Conservation (phyloP, 2,113 vertebrate species). For the Xiphorhynchus elegans region DNA sequence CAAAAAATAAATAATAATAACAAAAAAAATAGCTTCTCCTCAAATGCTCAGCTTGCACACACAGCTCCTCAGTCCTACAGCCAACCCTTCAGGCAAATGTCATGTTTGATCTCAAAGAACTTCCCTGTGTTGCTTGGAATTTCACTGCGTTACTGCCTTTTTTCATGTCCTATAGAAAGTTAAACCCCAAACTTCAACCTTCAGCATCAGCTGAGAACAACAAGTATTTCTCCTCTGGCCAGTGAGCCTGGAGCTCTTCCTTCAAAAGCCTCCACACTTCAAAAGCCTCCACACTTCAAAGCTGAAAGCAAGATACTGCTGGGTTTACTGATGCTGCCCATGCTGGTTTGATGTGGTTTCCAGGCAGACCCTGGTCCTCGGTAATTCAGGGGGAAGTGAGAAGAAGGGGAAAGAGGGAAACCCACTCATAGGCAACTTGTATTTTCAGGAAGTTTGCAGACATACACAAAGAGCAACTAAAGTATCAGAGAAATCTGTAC, state of each 20-base stretch:
- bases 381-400: not conserved
- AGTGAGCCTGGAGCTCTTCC: not conserved
- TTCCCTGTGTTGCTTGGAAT: not conserved
- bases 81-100: not conserved
- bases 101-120: not conserved
- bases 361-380: not conserved
- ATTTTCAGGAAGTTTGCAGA: not conserved
- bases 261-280: not conserved
- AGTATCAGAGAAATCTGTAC: not conserved
- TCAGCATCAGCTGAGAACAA: not conserved
- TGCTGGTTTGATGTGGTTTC: not conserved
- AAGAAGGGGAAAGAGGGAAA: not conserved
- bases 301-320: rapidly evolving
- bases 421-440: rapidly evolving
- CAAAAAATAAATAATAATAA: not conserved
- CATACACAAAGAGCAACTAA: rapidly evolving
- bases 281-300: not conserved
- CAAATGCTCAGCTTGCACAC: not conserved
- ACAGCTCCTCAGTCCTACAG: not conserved
- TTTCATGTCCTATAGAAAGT: rapidly evolving
- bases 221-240: not conserved
- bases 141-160: not conserved
- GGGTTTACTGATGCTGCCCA: not conserved
- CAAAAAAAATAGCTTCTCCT: not conserved
- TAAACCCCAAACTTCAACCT: not conserved